Evolutionary conservation across 2,888 invertebrate species (phyloP).

Genomic region (Lapara coniferarum): DNA sequence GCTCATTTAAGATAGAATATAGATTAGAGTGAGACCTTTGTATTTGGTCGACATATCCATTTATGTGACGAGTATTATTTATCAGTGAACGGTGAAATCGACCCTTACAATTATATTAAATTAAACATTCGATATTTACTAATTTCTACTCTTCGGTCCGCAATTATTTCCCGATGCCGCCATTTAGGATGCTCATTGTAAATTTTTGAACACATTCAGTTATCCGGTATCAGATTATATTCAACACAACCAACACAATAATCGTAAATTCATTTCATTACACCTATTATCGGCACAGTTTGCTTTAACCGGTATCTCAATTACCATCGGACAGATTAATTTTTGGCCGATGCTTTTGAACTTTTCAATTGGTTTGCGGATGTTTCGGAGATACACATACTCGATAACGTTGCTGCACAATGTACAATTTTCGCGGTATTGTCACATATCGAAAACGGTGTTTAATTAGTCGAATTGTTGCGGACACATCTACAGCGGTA

Average conservation of each 20-base stretch:
- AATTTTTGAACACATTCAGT: constrained; percentile 44
- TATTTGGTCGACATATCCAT: too few species aligned
- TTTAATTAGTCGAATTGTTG: constrained; percentile 77
- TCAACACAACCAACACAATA: constrained; percentile 44
- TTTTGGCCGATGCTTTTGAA: constrained; percentile 44
- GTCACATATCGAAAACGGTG: constrained; percentile 53
- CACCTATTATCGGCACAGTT: constrained; percentile 42
- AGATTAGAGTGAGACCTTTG: too few species aligned
- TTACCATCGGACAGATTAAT: constrained; percentile 51
- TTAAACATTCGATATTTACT: background rate
- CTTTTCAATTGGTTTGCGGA: constrained; percentile 31
- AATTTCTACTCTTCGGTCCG: background rate
- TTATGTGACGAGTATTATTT: too few species aligned
- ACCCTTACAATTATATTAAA: background rate
- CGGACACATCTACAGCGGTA: constrained; percentile 58
- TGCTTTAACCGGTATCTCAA: constrained; percentile 48
- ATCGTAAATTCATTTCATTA: constrained; percentile 49
- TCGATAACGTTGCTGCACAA: constrained; percentile 53
- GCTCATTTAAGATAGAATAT: too few species aligned
- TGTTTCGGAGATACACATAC: constrained; percentile 39
- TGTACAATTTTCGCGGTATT: constrained; percentile 55
- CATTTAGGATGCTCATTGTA: constrained; percentile 20
- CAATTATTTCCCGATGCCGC: constrained; percentile 4
- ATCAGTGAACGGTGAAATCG: too few species aligned
- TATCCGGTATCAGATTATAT: constrained; percentile 43